Percentiles rank a stretch among this genome's conserved stretches.
Conservation (phyloP, 2,113 vertebrate species). For the Aptenodytes forsteri region DNA sequence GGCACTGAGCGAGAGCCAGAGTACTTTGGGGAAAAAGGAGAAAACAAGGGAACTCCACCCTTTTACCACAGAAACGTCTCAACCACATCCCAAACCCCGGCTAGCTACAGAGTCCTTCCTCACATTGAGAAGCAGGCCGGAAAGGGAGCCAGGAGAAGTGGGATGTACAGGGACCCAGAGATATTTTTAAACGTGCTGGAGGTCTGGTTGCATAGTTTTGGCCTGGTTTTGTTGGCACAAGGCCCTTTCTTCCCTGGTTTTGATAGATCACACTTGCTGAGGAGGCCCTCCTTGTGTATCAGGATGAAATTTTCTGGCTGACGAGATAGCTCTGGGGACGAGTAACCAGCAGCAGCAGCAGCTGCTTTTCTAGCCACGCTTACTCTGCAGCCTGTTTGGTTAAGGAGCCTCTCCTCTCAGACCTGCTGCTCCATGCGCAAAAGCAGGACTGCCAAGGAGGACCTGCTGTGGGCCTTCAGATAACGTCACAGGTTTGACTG, state of each 20-base stretch:
- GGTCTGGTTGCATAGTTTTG: slow-evolving; percentile 29
- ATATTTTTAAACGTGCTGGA: slow-evolving; percentile 28
- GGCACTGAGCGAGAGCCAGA: not conserved
- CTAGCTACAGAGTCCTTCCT: not conserved
- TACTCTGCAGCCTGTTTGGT: not conserved
- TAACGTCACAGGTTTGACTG: not conserved
- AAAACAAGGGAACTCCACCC: slow-evolving; percentile 42
- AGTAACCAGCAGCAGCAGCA: not conserved
- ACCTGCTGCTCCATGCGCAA: rapidly evolving
- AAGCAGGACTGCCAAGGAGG: not conserved
- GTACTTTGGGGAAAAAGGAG: not conserved
- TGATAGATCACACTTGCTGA: slow-evolving; percentile 7
- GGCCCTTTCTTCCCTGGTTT: not conserved
- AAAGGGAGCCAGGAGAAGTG: slow-evolving; percentile 7
- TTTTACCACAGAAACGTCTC: not conserved
- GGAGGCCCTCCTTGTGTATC: not conserved
- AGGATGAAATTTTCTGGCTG: slow-evolving; percentile 6
- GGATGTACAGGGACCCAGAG: not conserved
- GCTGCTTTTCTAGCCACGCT: not conserved
- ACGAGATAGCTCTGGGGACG: not conserved
- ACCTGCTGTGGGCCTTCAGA: not conserved
- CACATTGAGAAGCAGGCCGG: not conserved
- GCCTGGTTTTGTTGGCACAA: slow-evolving; percentile 24
- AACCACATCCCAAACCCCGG: not conserved
- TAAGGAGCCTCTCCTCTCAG: not conserved